These are phyloP conservation scores for Enteromius viviparus DNA, from an alignment of 2,797 vertebrate species.

Conservation along the genomic window DNA sequence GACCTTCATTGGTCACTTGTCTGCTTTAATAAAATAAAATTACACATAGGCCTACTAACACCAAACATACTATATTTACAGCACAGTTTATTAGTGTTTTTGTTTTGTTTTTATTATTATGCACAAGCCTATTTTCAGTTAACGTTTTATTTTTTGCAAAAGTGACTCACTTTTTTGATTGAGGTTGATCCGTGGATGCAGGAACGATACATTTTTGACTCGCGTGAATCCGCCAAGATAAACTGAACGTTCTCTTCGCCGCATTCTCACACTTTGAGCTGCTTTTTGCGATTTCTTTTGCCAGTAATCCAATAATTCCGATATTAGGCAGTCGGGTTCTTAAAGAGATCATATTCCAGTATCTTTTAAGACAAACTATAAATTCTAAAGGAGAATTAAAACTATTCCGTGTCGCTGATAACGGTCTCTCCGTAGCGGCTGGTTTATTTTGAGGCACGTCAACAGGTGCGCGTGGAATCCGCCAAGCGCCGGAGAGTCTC, in stretches of 20 bases:
- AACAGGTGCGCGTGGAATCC: conserved; percentile 36
- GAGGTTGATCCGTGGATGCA: neutral
- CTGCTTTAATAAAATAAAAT: conserved; percentile 22
- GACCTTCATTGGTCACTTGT: conserved; percentile 49
- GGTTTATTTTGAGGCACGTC: neutral
- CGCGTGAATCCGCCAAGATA: neutral
- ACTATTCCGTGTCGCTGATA: neutral
- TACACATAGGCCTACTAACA: neutral
- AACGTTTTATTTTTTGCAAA: neutral
- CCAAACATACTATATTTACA: neutral
- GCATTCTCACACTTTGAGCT: conserved; percentile 7
- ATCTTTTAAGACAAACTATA: neutral
- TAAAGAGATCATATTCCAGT: conserved; percentile 63
- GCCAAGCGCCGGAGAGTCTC: neutral
- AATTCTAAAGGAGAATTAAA: neutral
- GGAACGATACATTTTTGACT: neutral
- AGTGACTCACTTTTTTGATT: conserved; percentile 16
- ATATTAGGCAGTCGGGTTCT: conserved; percentile 58
- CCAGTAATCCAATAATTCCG: conserved; percentile 45
- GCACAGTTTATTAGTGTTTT: too few relatives aligned
- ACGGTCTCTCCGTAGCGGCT: neutral
- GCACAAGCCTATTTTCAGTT: neutral
- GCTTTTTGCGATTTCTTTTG: conserved; percentile 56
- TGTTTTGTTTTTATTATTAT: neutral
- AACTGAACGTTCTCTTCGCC: neutral